Evolutionary conservation across 1,140 invertebrate genomes (phyloP).

Genomic region (Bombus sibiricus): DNA sequence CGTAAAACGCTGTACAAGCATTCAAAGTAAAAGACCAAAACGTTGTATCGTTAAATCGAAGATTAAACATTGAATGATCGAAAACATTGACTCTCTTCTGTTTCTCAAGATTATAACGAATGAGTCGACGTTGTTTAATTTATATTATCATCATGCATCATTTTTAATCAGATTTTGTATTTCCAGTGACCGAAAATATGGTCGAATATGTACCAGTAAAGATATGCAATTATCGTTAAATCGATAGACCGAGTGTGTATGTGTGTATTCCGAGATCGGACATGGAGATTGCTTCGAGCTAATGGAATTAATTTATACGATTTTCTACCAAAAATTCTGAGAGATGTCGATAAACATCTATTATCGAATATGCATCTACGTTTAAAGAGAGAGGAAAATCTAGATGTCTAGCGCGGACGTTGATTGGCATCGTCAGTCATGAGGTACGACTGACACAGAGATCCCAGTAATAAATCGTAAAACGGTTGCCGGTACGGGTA

Average conservation of each 20-base stretch:
- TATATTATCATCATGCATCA: neutral
- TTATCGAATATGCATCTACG: neutral
- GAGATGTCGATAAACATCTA: neutral
- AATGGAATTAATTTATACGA: neutral
- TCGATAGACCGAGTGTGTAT: neutral
- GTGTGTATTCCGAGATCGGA: neutral
- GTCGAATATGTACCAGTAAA: no score
- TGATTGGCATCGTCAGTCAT: conserved; percentile 5
- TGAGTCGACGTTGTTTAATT: neutral
- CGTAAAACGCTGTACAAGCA: neutral
- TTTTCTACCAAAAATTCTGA: neutral
- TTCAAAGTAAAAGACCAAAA: conserved; percentile 11
- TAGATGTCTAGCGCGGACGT: conserved; percentile 38
- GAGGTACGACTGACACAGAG: neutral
- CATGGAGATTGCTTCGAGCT: neutral
- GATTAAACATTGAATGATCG: no score
- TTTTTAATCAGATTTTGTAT: neutral
- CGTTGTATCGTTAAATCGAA: neutral
- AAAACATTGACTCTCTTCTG: neutral
- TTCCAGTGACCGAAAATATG: no score
- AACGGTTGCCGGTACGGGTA: conserved; percentile 35
- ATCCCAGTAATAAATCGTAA: conserved; percentile 58
- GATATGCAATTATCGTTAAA: neutral
- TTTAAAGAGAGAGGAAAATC: conserved; percentile 12
- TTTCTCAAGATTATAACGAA: neutral